Evolutionary conservation across 2,113 vertebrate genomes (phyloP), one percentile per base, ranked within the genome.

Genomic region (Bubo blakistoni): DNA sequence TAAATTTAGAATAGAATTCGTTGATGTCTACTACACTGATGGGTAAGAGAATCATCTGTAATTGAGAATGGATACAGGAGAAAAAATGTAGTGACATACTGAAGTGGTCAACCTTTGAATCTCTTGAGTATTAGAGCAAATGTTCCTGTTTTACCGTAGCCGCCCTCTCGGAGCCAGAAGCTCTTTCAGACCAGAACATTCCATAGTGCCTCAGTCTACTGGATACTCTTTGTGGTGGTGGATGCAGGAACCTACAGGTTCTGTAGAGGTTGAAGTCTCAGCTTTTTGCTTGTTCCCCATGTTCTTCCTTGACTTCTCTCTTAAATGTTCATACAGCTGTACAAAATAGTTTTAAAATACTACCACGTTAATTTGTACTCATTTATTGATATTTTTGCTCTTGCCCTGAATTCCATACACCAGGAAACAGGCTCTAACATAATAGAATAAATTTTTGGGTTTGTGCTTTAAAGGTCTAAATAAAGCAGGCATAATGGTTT

Each of bases 391-490:
- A 7, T 15, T 65, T 89, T 83, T 93, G 7, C 14, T 46, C 18
- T 76, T 88, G 30, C 29, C 58, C 90, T 71, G 70, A 61, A 66
- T 91, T 92, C 25, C 2, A 3, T 77, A 21, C 14, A 61, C 9
- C 27, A 22, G 8, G 30, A 86, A 85, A 30, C 22, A 92, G 73
- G 16, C 30, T 86, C 29, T 54, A 66, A 61, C 1, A 2, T 79
- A 42, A 57, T 3, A 67, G 38, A 86, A 40, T 20, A 52, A 18
- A 8, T 46, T 59, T 59, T 55, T 47, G 14, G 10, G 2, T 81
- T 72, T 86, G 27, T 84, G 13, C 61, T 92, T 90, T 67, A 65
- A 71, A 90, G 51, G 55, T 30, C n/a, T 58, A 70, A 82, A 51
- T 65, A 54, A 86, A 92, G 17, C 30, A 58, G 25, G 27, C 10